phyloP scores from a whole-genome alignment of 2,888 invertebrate species.

The Ashinkailepas kermadecensis region DNA sequence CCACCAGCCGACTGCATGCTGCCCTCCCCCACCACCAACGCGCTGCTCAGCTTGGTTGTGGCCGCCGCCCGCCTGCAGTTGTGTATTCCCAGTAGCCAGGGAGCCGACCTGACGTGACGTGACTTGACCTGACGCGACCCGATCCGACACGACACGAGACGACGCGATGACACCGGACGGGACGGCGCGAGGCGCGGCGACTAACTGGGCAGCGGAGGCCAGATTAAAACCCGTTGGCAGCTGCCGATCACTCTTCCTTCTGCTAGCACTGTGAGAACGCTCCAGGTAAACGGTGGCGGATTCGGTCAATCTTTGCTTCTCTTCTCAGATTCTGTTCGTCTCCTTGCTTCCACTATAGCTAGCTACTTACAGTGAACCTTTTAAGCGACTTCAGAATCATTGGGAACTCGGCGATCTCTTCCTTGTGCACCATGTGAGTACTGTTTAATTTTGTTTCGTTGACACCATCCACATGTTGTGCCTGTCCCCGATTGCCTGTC shows the following conservation, averaged over 20 bases:
- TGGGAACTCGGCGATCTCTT: background rate
- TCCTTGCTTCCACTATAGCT: background rate
- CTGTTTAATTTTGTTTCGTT: background rate
- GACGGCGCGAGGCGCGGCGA: background rate
- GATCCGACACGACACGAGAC: background rate
- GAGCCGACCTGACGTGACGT: background rate
- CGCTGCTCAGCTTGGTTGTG: background rate
- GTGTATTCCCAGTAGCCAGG: background rate
- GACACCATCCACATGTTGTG: background rate
- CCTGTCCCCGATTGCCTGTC: background rate
- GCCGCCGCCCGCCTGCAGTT: background rate
- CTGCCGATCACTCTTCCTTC: background rate
- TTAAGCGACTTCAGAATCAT: background rate
- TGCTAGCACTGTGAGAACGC: background rate
- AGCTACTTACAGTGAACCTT: no score
- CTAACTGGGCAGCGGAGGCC: background rate
- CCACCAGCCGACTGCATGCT: no score
- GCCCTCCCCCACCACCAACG: background rate
- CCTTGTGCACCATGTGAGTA: slow-evolving; percentile 17
- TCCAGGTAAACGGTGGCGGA: background rate
- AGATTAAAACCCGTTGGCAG: background rate
- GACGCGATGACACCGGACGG: background rate
- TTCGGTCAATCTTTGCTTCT: background rate
- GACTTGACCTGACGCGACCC: background rate
- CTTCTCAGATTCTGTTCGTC: background rate